These are phyloP conservation scores for Cheilosia vernalis DNA, from an alignment of 2,888 invertebrate genomes.

Conservation along the genomic window DNA sequence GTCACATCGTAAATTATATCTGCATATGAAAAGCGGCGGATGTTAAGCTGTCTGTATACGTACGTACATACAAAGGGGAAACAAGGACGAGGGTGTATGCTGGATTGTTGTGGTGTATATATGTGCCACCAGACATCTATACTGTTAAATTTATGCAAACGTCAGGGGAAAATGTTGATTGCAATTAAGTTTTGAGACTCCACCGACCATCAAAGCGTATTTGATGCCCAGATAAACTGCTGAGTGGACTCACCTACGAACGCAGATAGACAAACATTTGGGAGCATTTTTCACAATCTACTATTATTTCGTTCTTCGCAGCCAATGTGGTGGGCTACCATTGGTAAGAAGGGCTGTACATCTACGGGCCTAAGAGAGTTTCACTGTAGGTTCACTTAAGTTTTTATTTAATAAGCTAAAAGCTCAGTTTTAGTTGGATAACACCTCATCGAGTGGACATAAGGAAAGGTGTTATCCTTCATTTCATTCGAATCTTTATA, in stretches of 20 bases:
- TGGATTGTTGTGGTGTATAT: slow-evolving; percentile 30
- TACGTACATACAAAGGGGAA: background rate
- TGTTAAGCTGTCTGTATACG: slow-evolving; percentile 51
- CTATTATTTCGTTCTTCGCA: too few species aligned
- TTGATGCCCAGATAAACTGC: slow-evolving; percentile 46
- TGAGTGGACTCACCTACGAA: slow-evolving; percentile 19
- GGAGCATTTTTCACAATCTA: too few species aligned
- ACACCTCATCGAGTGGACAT: too few species aligned
- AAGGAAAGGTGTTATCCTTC: too few species aligned
- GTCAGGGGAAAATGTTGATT: slow-evolving; percentile 61
- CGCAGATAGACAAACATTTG: background rate
- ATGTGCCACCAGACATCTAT: background rate
- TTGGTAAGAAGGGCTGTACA: too few species aligned
- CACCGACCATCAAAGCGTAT: slow-evolving; percentile 33
- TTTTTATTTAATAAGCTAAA: too few species aligned
- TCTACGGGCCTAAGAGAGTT: too few species aligned
- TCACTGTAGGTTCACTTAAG: too few species aligned
- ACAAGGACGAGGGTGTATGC: background rate
- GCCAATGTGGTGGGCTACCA: too few species aligned
- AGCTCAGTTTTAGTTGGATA: too few species aligned
- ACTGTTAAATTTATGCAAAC: slow-evolving; percentile 63
- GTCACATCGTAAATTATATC: slow-evolving; percentile 80
- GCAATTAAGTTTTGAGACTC: slow-evolving; percentile 60
- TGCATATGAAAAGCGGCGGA: slow-evolving; percentile 73
- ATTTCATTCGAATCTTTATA: too few species aligned